Evolutionary conservation across 2,113 vertebrate species (phyloP), one percentile per base, ranked within the genome.

Genomic region (Garra rufa): DNA sequence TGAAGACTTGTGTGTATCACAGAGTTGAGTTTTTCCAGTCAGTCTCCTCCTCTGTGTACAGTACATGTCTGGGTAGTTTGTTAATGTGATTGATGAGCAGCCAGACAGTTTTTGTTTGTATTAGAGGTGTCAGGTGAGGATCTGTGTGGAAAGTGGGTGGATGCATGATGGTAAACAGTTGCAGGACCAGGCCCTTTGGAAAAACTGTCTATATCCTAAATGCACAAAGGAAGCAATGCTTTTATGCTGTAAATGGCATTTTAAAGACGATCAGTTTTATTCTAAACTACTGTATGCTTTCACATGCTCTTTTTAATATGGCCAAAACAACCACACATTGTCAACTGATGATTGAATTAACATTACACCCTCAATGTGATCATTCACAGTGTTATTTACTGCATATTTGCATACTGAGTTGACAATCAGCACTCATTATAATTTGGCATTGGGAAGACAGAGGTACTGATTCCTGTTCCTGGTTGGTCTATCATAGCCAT

Each of bases 81-180:
- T 44, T 44, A 69, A 24, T 43, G 34, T 38, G 41, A 76, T 9
- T n/a, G 43, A 65, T 70, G 73, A 82, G 50, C 55, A 85, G 44
- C 19, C 7, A 78, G 73, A 65, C 69, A 41, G 74, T 0, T 26
- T 70, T 48, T 59, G n/a, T 65, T 67, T 83, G 28, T 50, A 26
- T 82, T 88, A 13, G 55, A 61, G 24, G 41, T 85, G 70, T 88
- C 81, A 50, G 17, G 73, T 52, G 41, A 61, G 38, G 50, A 76
- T 86, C 73, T 81, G 57, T 83, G 73, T 71, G 59, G 57, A 57
- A 84, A 85, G 71, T 59, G 76, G 70, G 75, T 83, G 83, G 70
- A 80, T 80, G 67, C 41, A 41, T 76, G 41, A 65, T 44, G 30
- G 46, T 59, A 73, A 63, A 19, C 30, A 46, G 50, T 30, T 24